phyloP scores from a whole-genome alignment of 1,140 invertebrate species.

The Ooceraea biroi region DNA sequence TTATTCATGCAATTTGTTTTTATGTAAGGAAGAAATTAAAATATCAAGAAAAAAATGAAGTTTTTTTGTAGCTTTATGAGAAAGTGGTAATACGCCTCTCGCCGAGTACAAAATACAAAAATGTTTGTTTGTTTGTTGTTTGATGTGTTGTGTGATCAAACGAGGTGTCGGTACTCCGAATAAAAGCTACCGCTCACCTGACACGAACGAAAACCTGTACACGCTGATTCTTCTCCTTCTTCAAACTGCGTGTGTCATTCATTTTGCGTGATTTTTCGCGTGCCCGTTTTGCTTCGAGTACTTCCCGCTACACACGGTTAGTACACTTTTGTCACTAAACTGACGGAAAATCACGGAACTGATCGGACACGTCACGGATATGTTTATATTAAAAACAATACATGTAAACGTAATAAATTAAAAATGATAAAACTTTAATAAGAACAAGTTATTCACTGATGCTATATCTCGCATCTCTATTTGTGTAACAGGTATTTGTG shows the following conservation, averaged over 20 bases:
- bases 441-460: no score
- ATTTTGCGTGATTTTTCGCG: slow-evolving; percentile 68
- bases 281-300: background rate
- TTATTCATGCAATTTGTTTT: slow-evolving; percentile 39
- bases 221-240: slow-evolving; percentile 90
- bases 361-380: no score
- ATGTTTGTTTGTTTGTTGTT: background rate
- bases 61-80: no score
- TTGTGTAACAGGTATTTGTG: no score
- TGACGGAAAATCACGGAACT: no score
- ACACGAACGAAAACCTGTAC: slow-evolving; percentile 96
- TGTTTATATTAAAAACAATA: no score
- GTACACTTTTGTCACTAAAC: slow-evolving; percentile 3
- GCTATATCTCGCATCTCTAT: no score
- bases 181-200: slow-evolving; percentile 87
- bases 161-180: background rate
- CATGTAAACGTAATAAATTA: no score
- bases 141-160: background rate
- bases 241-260: slow-evolving; percentile 79
- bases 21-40: background rate
- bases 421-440: no score
- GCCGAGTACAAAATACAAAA: no score
- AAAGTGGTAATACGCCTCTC: background rate
- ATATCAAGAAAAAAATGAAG: no score
- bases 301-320: background rate